Evolutionary conservation across 2,888 invertebrate genomes (phyloP).

Genomic region (Blastobasis adustella): DNA sequence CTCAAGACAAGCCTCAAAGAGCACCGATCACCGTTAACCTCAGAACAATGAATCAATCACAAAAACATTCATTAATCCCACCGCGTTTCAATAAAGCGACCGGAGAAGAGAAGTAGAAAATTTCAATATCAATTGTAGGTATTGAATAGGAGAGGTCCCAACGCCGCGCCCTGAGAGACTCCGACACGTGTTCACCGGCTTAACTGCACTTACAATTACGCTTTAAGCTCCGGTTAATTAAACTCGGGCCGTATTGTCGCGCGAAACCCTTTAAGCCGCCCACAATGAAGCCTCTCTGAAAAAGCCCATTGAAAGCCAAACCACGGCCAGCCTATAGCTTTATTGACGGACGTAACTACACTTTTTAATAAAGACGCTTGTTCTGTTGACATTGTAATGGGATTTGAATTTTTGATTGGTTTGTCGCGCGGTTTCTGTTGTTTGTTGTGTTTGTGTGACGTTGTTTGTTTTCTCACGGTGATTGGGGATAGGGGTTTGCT

Average conservation of each 20-base stretch:
- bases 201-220: conserved; percentile 71
- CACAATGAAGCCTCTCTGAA: conserved; percentile 57
- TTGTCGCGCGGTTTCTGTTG: conserved; percentile 28
- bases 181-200: conserved; percentile 67
- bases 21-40: background rate
- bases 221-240: conserved; percentile 71
- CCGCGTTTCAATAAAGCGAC: conserved; percentile 17
- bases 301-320: conserved; percentile 49
- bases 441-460: conserved; percentile 16
- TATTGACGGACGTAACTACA: conserved; percentile 38
- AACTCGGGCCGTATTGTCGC: conserved; percentile 64
- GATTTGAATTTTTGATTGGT: conserved; percentile 30
- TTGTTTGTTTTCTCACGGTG: background rate
- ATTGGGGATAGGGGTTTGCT: background rate
- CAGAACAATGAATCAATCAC: background rate
- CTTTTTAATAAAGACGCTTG: conserved; percentile 31
- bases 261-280: conserved; percentile 58
- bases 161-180: conserved; percentile 42
- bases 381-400: conserved; percentile 28
- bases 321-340: conserved; percentile 18
- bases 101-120: conserved; percentile 27
- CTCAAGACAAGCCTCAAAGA: too few relatives aligned
- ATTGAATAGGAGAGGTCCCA: conserved; percentile 25
- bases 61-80: conserved; percentile 12
- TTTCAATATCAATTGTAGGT: conserved; percentile 52